Percentiles rank a stretch among this genome's conserved stretches.
Evolutionary conservation across 2,797 vertebrate genomes (phyloP).

Genomic region (Diplodus sargus): DNA sequence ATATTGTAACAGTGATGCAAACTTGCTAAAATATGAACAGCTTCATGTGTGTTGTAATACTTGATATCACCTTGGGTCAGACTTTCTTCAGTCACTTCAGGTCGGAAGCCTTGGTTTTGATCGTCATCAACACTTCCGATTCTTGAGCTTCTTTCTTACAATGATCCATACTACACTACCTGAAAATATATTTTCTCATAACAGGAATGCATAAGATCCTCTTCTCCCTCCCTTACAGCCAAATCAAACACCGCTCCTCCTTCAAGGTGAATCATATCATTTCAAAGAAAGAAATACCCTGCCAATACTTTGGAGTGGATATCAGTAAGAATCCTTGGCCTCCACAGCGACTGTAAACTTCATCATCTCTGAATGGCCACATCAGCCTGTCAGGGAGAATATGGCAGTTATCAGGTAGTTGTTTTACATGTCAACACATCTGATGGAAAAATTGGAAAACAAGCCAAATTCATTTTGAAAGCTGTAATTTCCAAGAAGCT

Average conservation of each 20-base stretch:
- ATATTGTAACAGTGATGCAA: neutral
- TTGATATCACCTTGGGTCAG: conserved; percentile 11
- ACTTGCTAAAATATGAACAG: neutral
- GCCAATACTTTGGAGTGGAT: conserved; percentile 23
- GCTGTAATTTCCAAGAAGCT: conserved; percentile 38
- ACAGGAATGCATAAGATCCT: conserved; percentile 37
- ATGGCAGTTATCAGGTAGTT: conserved; percentile 26
- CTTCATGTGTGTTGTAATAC: neutral
- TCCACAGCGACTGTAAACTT: conserved; percentile 35
- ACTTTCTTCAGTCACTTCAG: conserved; percentile 23
- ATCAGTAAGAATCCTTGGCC: conserved; percentile 29
- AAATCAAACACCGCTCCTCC: conserved; percentile 49
- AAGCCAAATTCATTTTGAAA: conserved; percentile 35
- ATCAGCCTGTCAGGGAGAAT: conserved; percentile 37
- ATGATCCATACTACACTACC: conserved; percentile 14
- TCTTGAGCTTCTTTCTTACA: conserved; percentile 26
- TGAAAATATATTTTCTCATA: conserved; percentile 47
- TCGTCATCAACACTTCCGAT: conserved; percentile 36
- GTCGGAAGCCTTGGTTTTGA: conserved; percentile 13
- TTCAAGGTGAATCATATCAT: conserved; percentile 51
- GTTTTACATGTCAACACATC: conserved; percentile 48
- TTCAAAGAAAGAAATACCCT: conserved; percentile 31
- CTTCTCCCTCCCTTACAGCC: conserved; percentile 37
- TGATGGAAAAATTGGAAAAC: conserved; percentile 30
- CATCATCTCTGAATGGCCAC: conserved; percentile 42